Percentiles rank a stretch among this genome's conserved stretches.
Conservation (phyloP, 2,888 invertebrate species). For the Polyploca ridens region DNA sequence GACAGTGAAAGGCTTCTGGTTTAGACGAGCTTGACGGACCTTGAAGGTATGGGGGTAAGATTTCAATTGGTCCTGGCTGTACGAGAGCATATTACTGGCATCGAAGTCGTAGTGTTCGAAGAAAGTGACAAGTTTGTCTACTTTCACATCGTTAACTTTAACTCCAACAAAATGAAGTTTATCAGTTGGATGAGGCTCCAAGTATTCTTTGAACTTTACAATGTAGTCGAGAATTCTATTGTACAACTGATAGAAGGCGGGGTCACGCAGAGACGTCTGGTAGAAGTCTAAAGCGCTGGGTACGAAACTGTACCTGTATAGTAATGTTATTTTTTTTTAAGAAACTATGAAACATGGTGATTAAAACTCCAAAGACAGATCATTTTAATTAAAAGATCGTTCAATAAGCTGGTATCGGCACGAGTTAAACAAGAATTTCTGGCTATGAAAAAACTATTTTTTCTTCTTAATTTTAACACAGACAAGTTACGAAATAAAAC, state of each 20-base stretch:
- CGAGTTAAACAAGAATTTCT: too few relatives aligned
- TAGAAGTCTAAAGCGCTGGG: conserved; percentile 87
- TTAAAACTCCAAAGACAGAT: too few relatives aligned
- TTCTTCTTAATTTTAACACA: neutral
- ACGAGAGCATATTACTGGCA: conserved; percentile 81
- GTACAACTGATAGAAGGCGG: conserved; percentile 88
- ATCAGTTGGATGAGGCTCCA: conserved; percentile 84
- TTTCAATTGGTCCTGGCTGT: conserved; percentile 55
- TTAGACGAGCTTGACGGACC: conserved; percentile 88
- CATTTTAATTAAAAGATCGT: conserved; percentile 35
- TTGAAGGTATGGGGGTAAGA: conserved; percentile 70
- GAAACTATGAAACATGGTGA: too few relatives aligned
- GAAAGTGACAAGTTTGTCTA: conserved; percentile 86
- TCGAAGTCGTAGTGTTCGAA: conserved; percentile 87
- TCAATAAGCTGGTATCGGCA: too few relatives aligned
- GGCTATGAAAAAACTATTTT: neutral
- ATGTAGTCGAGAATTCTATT: conserved; percentile 84
- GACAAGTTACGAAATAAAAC: too few relatives aligned
- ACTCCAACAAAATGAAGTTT: conserved; percentile 85
- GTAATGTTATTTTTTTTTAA: conserved; percentile 24
- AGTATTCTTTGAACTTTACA: conserved; percentile 84
- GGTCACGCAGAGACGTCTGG: conserved; percentile 88
- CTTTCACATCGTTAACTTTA: conserved; percentile 84
- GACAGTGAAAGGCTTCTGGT: conserved; percentile 88
- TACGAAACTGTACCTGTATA: conserved; percentile 64